Percentiles rank a stretch among this genome's conserved stretches.
These are phyloP conservation scores for Poecile atricapillus DNA, from an alignment of 2,113 vertebrate species.

Conservation along the genomic window DNA sequence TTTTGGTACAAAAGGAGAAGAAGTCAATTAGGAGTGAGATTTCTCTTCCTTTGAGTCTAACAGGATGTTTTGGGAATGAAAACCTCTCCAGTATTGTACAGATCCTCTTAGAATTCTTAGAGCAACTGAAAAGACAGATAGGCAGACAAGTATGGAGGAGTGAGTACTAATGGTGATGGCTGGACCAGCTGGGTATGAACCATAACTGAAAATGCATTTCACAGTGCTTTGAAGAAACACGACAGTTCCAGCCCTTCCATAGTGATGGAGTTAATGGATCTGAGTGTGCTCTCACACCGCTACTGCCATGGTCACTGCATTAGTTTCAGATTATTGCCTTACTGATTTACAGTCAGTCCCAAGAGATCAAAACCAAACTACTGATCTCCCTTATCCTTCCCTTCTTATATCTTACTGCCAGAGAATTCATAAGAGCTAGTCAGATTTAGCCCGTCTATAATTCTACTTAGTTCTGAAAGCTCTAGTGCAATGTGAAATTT, in stretches of 20 bases:
- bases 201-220: neutral
- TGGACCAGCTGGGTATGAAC: neutral
- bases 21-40: neutral
- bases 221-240: neutral
- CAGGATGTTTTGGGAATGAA: neutral
- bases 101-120: neutral
- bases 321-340: slow-evolving; percentile 2
- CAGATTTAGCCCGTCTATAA: neutral
- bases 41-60: neutral
- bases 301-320: neutral
- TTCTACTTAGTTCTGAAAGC: neutral
- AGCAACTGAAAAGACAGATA: neutral
- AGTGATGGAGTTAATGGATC: neutral
- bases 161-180: neutral
- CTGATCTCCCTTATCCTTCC: neutral
- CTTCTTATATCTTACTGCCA: neutral
- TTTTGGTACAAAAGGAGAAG: neutral
- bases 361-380: slow-evolving; percentile 14
- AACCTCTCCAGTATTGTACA: neutral
- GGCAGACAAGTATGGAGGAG: neutral
- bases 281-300: neutral
- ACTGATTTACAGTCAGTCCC: slow-evolving; percentile 4
- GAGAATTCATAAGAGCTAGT: neutral
- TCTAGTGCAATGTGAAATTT: neutral
- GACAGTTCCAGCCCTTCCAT: neutral